Conservation (phyloP, 1,140 invertebrate genomes). For the Sipha flava region DNA sequence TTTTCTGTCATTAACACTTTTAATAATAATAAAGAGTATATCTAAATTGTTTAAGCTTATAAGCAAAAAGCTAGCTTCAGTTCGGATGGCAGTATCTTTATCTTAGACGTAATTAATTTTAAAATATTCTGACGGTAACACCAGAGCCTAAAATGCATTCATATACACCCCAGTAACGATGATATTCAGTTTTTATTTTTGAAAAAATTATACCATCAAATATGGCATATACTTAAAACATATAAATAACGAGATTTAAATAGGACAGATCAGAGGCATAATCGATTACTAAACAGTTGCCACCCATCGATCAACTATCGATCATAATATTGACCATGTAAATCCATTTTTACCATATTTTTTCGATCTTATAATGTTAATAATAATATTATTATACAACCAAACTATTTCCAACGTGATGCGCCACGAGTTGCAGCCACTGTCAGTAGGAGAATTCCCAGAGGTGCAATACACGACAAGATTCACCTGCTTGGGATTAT, state of each 20-base stretch:
- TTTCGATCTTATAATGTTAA: neutral
- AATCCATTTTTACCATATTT: neutral
- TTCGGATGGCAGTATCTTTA: too few species aligned
- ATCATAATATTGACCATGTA: neutral
- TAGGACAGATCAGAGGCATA: neutral
- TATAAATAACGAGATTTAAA: neutral
- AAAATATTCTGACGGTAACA: too few species aligned
- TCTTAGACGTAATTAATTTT: too few species aligned
- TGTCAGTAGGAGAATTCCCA: neutral
- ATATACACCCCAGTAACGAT: neutral
- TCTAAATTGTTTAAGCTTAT: too few species aligned
- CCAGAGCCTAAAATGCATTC: neutral
- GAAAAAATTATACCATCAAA: neutral
- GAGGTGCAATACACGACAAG: neutral
- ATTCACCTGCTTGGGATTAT: constrained; percentile 1
- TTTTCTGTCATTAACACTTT: too few species aligned
- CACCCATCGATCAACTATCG: neutral
- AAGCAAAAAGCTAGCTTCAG: too few species aligned
- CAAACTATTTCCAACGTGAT: neutral
- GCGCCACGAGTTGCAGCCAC: neutral
- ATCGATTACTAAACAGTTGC: neutral
- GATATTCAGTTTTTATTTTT: neutral
- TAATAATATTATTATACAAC: neutral
- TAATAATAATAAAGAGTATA: too few species aligned
- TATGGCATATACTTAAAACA: neutral